Conservation (phyloP, 2,888 invertebrate genomes). For the Scaptomyza tumidula region DNA sequence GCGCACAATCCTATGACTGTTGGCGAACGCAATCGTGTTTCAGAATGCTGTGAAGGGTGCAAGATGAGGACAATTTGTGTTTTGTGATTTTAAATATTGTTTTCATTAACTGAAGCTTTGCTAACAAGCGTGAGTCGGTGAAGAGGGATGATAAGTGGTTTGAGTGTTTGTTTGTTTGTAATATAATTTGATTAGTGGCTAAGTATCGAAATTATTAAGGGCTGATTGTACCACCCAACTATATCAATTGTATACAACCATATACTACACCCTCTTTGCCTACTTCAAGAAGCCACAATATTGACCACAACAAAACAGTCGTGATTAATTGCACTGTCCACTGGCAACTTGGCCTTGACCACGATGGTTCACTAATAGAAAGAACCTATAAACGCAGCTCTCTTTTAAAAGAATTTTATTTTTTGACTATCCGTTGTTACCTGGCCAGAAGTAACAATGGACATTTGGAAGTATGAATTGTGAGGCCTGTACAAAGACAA, state of each 20-base stretch:
- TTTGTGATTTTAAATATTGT: conserved; percentile 64
- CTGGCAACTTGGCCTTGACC: conserved; percentile 43
- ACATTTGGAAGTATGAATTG: conserved; percentile 37
- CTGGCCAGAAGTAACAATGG: conserved; percentile 46
- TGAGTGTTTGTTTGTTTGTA: conserved; percentile 28
- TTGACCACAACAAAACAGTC: conserved; percentile 66
- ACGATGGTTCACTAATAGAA: conserved; percentile 27
- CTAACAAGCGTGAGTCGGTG: conserved; percentile 51
- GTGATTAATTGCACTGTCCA: conserved; percentile 61
- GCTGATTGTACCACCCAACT: conserved; percentile 23
- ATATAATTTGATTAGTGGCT: conserved; percentile 69
- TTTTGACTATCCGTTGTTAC: conserved; percentile 25
- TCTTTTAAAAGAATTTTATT: conserved; percentile 27
- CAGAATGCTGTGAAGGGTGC: not conserved
- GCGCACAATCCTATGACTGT: conserved; percentile 31
- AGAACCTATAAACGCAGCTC: conserved; percentile 14
- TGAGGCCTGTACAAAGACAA: conserved; percentile 46
- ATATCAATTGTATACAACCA: conserved; percentile 19
- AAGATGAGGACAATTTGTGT: conserved; percentile 33
- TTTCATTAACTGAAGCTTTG: conserved; percentile 65
- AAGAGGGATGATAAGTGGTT: conserved; percentile 68
- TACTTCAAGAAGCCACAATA: conserved; percentile 65
- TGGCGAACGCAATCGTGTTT: conserved; percentile 25
- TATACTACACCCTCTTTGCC: conserved; percentile 26
- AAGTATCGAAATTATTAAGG: conserved; percentile 31